phyloP scores from a whole-genome alignment of 2,797 vertebrate species.

The Chromis chromis region DNA sequence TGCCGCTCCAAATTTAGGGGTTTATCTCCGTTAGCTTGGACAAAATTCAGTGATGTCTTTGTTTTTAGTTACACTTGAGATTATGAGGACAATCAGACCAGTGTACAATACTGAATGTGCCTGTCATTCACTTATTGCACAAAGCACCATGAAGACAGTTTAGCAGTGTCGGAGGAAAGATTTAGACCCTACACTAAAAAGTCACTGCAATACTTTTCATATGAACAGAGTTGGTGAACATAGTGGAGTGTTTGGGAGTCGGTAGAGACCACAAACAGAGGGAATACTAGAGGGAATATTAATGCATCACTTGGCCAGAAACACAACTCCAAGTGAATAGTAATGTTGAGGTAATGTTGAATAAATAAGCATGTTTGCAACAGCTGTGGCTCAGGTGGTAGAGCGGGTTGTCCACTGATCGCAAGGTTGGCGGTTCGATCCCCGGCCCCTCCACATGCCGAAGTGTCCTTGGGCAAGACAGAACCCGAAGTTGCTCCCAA shows the following conservation, averaged over 20 bases:
- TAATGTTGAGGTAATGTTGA: too few species aligned
- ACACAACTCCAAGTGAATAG: neutral
- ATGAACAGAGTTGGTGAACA: too few species aligned
- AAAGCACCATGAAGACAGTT: too few species aligned
- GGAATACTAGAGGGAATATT: neutral
- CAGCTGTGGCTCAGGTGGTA: too few species aligned
- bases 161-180: neutral
- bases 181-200: neutral
- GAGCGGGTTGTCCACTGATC: too few species aligned
- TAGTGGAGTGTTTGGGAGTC: neutral
- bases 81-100: neutral
- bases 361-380: too few species aligned
- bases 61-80: neutral
- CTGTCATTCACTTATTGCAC: too few species aligned
- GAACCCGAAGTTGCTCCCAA: too few species aligned
- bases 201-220: neutral
- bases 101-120: neutral
- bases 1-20: neutral
- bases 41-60: slow-evolving; percentile 28
- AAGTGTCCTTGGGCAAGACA: too few species aligned
- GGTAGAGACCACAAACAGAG: neutral
- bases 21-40: neutral
- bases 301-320: neutral
- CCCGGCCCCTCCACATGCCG: too few species aligned
- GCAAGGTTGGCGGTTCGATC: too few species aligned